Percentiles rank a stretch among this genome's conserved stretches.
Conservation (phyloP, 1,140 invertebrate genomes). For the Lordiphosa mommai region DNA sequence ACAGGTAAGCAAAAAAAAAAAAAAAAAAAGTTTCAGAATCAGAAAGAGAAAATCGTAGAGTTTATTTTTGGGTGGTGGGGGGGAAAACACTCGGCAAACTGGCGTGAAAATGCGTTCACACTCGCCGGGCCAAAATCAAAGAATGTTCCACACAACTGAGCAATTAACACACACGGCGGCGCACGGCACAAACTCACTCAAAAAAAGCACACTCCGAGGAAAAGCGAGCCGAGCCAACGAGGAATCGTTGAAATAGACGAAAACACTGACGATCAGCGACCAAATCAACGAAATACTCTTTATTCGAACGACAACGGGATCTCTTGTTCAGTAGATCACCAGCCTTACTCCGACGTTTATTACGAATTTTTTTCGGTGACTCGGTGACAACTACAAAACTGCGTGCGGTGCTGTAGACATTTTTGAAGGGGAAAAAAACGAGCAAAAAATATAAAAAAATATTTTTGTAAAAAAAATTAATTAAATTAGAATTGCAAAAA, state of each 20-base stretch:
- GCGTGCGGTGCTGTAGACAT: slow-evolving; percentile 74
- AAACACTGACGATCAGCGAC: slow-evolving; percentile 46
- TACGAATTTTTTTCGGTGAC: slow-evolving; percentile 80
- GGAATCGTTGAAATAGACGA: slow-evolving; percentile 69
- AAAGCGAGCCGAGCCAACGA: slow-evolving; percentile 30
- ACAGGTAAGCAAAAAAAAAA: slow-evolving; percentile 60
- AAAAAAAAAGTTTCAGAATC: slow-evolving; percentile 10
- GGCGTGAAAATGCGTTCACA: slow-evolving; percentile 71
- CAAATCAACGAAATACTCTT: slow-evolving; percentile 79
- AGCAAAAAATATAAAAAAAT: slow-evolving; percentile 19
- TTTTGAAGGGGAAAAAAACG: slow-evolving; percentile 38
- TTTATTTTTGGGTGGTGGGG: slow-evolving; percentile 55
- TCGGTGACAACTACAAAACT: slow-evolving; percentile 79
- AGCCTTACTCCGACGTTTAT: slow-evolving; percentile 80
- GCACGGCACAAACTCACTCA: slow-evolving; percentile 25
- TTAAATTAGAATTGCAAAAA: slow-evolving; percentile 31
- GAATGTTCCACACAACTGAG: slow-evolving; percentile 74
- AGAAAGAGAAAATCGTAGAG: slow-evolving; percentile 43
- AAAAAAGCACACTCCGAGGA: slow-evolving; percentile 35
- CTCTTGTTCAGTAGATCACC: slow-evolving; percentile 80
- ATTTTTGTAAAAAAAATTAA: slow-evolving; percentile 9
- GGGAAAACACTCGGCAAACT: slow-evolving; percentile 28
- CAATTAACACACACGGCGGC: slow-evolving; percentile 63
- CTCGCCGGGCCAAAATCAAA: slow-evolving; percentile 50
- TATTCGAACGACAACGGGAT: slow-evolving; percentile 80